Conservation (phyloP, 1,140 invertebrate genomes). For the Papilio helenus region DNA sequence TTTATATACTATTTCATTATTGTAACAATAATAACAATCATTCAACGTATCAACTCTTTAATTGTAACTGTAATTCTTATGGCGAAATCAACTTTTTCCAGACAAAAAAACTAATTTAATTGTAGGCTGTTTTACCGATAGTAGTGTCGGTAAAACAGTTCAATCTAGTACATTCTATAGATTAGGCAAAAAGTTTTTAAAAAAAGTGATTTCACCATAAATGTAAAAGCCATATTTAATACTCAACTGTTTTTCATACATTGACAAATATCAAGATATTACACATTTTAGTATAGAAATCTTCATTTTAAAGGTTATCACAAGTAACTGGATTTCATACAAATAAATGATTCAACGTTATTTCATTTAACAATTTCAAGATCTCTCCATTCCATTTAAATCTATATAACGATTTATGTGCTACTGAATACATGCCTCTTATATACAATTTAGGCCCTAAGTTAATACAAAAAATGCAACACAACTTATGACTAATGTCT, state of each 20-base stretch:
- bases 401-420: background rate
- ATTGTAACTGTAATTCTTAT: background rate
- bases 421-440: background rate
- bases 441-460: background rate
- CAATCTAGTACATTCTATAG: too few relatives aligned
- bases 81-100: background rate
- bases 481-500: background rate
- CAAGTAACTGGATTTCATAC: background rate
- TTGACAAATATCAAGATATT: too few relatives aligned
- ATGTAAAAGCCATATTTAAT: too few relatives aligned
- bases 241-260: too few relatives aligned
- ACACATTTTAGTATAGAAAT: too few relatives aligned
- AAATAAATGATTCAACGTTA: conserved; percentile 1
- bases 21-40: too few relatives aligned
- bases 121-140: too few relatives aligned
- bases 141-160: too few relatives aligned
- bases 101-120: background rate
- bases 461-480: conserved; percentile 24
- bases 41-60: background rate
- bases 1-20: too few relatives aligned
- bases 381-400: conserved; percentile 14
- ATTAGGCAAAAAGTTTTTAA: too few relatives aligned
- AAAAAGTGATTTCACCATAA: too few relatives aligned
- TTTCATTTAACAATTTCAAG: conserved; percentile 9
- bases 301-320: background rate